Evolutionary conservation across 2,113 vertebrate species (phyloP), one percentile per base, ranked within the genome.

Genomic region (Ammodytes dubius): DNA sequence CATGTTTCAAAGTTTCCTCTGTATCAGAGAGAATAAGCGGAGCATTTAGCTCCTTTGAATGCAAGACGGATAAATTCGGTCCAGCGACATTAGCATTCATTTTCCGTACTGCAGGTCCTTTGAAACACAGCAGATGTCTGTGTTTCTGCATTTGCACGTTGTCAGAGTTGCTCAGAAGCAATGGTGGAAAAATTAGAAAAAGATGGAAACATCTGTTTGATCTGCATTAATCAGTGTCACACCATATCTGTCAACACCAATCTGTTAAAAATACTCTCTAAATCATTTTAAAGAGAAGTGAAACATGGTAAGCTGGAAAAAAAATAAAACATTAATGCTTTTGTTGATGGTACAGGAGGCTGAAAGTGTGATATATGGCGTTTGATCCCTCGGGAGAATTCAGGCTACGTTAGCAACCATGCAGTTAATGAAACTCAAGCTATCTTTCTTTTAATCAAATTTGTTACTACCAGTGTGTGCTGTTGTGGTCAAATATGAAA

Each of bases 91-190:
- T 88, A 89, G 81, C 78, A 92, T 92, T 91, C 85, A 79, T 70
- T 74, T 58, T 77, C 63, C 5, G 39, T 70, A 1, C 58, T 50
- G 52, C 46, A 35, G 63, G 14, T 56, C 53, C 40, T 86, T 88
- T 91, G 80, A 91, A 88, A 92, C 35, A n/a, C 75, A 82, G 75
- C 89, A 93, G 85, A 92, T 91, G 92, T 91, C 82, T 77, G 73
- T 83, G 88, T 89, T 81, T 83, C 73, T 89, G 77, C 72, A 57
- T 89, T 90, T 89, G 85, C 84, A 71, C 9, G 27, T 73, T 92
- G 87, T 91, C 87, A 78, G 66, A 84, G 79, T 79, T 46, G 72
- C 80, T 93, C 70, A 71, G 70, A 63, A 80, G 40, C 40, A 54
- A 71, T 27, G 42, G 39, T 49, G 59, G 70, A 74, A 87, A 80